A percentile compares a stretch with the other conserved stretches of the same genome.
Conservation (phyloP, 2,888 invertebrate genomes). For the Lottia gigantea region DNA sequence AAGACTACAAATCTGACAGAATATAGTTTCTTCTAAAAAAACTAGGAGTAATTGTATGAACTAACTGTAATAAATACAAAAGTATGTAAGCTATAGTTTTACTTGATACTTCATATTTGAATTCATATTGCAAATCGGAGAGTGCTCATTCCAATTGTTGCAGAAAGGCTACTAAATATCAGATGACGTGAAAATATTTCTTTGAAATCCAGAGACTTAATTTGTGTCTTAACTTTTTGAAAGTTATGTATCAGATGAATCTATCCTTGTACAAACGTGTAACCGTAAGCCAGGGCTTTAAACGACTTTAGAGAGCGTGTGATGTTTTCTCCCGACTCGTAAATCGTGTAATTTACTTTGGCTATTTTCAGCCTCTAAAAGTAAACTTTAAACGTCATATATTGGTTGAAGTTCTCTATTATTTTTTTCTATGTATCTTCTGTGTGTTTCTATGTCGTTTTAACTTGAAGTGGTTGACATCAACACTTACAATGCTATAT, state of each 20-base stretch:
- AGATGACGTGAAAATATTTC: too few relatives aligned
- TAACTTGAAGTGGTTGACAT: constrained; percentile 3
- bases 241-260: not conserved
- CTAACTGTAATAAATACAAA: too few relatives aligned
- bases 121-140: too few relatives aligned
- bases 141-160: too few relatives aligned
- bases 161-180: too few relatives aligned
- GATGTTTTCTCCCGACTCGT: not conserved
- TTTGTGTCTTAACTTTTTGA: not conserved
- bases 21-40: too few relatives aligned
- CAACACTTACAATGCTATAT: too few relatives aligned
- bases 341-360: constrained; percentile 4
- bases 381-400: constrained; percentile 4
- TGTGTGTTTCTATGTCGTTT: constrained; percentile 5
- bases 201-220: too few relatives aligned
- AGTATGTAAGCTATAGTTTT: too few relatives aligned
- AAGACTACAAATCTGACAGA: too few relatives aligned
- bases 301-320: not conserved
- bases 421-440: not conserved
- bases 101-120: too few relatives aligned
- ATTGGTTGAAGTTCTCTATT: not conserved
- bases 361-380: not conserved
- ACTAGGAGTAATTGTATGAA: too few relatives aligned
- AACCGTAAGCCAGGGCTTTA: constrained; percentile 4
- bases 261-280: constrained; percentile 1